Base-by-base conservation (phyloP, 2,888 invertebrate species). In the Dione juno region DNA sequence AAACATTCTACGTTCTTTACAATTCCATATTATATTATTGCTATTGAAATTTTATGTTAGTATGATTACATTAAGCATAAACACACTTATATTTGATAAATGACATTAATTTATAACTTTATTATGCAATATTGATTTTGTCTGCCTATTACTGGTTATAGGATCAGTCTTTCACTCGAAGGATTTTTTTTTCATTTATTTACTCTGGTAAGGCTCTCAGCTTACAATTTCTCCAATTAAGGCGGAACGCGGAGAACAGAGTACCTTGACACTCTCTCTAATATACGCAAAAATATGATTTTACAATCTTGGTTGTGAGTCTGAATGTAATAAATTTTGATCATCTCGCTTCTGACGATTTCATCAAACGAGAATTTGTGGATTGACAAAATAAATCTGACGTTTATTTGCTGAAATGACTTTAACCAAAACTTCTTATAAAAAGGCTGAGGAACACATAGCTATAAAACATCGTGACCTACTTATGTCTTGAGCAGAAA, bases 401-500 rank as follows among this genome's bases (percentile, higher is more conserved):
- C 40, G 40, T 48, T 58, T 67, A 40, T 28, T 58, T 54, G 21
- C 35, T 63, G 3, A 45, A 67, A 21, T 50, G 21, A 64, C 53
- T 66, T 52, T 52, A 71, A 71, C 50, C 53, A 67, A 73, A 28
- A 70, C 70, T 67, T 71, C 67, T 67, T 65, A 77, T 76, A 81
- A 78, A 76, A 75, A 78, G 75, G 74, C 76, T 76, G 77, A 79
- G 72, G 66, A 77, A 76, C 73, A 75, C 76, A 79, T 79, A 75
- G 76, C 80, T 78, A 83, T 87, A 85, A 89, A 89, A 84, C 82
- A 86, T 77, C 79, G 78, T 82, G 89, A 86, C 90, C 90, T 84
- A 89, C 81, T 88, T 89, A 86, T 79, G 89, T 89, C 88, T 75
- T 70, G 66, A 76, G 79, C 88, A 89, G 87, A 83, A 80, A 82